These are phyloP conservation scores for Mola mola DNA, from an alignment of 2,113 vertebrate species.

Conservation along the genomic window DNA sequence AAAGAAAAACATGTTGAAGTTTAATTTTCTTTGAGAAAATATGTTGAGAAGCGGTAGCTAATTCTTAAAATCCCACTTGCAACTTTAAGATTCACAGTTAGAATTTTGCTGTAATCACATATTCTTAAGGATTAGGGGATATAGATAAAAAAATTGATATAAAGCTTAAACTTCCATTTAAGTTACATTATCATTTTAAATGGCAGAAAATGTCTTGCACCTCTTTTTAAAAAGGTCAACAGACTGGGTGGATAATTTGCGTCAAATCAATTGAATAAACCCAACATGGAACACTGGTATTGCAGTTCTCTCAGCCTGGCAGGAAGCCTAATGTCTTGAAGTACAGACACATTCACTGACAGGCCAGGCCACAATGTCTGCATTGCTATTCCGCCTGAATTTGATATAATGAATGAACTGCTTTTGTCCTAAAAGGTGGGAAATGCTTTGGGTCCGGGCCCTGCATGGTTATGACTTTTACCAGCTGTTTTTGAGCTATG, in stretches of 20 bases:
- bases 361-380: slow-evolving; percentile 55
- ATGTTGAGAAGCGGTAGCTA: too few species aligned
- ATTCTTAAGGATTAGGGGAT: too few species aligned
- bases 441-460: slow-evolving; percentile 49
- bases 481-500: slow-evolving; percentile 34
- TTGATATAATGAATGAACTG: slow-evolving; percentile 58
- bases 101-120: too few species aligned
- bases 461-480: slow-evolving; percentile 43
- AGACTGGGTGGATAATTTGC: slow-evolving; percentile 31
- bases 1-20: too few species aligned
- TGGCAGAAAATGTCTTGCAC: background rate
- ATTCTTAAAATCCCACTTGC: too few species aligned
- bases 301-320: background rate
- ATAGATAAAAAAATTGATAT: too few species aligned
- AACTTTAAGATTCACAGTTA: background rate
- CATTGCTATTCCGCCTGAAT: slow-evolving; percentile 68
- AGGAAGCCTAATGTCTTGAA: slow-evolving; percentile 31
- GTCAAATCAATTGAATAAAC: slow-evolving; percentile 50
- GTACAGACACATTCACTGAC: slow-evolving; percentile 40
- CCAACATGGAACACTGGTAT: slow-evolving; percentile 15
- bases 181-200: background rate
- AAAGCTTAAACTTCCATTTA: too few species aligned
- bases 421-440: slow-evolving; percentile 61
- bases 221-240: background rate
- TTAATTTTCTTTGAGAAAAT: too few species aligned